Evolutionary conservation across 2,888 invertebrate genomes (phyloP), one percentile per base, ranked within the genome.

Genomic region (Amphipyra berbera): DNA sequence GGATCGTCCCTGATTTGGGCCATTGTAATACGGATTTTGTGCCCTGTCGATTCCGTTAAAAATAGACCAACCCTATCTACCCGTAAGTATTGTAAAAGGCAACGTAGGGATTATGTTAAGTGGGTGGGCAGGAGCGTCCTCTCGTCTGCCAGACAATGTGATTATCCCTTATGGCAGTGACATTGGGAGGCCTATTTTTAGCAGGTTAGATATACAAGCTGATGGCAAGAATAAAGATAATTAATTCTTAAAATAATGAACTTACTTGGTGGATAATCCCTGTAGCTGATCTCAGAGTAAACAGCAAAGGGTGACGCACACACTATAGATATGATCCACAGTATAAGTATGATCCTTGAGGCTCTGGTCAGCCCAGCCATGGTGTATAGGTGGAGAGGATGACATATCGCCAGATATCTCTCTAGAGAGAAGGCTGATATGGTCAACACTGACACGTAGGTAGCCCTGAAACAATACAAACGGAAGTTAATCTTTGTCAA

Each of bases 401-500:
- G 97, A 83, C 93, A 93, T 81, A 98, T 98, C 15, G 98, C 98
- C 83, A 98, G 92, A 92, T 98, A 98, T 50, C 98, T 95, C 92
- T 98, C 98, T 90, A 97, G 96, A 1, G 98, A 98, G 90, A 98
- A 98, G 1, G 98, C 98, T 6, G 98, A 97, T 86, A 98, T 98
- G 46, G 98, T 98, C 83, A 98, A 92, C 52, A 98, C 98, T 0
- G 98, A 98, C 0, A 98, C 98, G 89, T 98, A 98, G 6, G 98
- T 97, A 6, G 98, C 97, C 90, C 98, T 98, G 93, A 91, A 95
- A 73, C 69, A 80, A 79, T 44, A 27, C 33, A 40, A 50, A 64
- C 15, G 6, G 8, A 2, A 15, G 13, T 33, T 10, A 37, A 37
- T 37, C 10, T 37, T 10, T 30, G 30, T 30, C 6, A 30, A n/a